Percentiles rank a stretch among this genome's conserved stretches.
Evolutionary conservation across 2,113 vertebrate genomes (phyloP).

Genomic region (Saguinus midas): DNA sequence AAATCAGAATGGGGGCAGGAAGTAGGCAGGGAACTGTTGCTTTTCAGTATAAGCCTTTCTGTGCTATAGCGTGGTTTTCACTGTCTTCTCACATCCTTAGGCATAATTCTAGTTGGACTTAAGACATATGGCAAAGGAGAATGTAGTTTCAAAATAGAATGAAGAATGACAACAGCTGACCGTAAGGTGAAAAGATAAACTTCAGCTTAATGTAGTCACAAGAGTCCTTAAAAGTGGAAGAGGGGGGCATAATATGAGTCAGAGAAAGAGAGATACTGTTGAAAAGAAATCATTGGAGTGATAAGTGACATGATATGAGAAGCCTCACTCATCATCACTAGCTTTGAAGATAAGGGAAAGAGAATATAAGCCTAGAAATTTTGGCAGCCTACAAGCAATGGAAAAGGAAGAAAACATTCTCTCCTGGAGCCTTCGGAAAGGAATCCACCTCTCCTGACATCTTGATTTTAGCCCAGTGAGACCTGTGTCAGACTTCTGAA

Average conservation of each 20-base stretch:
- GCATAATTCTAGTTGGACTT: not conserved
- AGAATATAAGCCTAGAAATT: not conserved
- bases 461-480: not conserved
- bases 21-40: not conserved
- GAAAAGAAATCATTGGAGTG: not conserved
- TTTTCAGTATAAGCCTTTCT: not conserved
- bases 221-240: not conserved
- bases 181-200: not conserved
- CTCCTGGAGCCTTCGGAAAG: not conserved
- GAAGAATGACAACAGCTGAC: not conserved
- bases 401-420: not conserved
- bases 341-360: not conserved
- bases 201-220: not conserved
- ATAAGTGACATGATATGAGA: not conserved
- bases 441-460: not conserved
- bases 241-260: not conserved
- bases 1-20: not conserved
- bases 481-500: not conserved
- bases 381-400: not conserved
- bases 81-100: not conserved
- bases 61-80: not conserved
- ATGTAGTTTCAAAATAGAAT: not conserved
- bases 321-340: not conserved
- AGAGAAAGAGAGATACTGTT: not conserved
- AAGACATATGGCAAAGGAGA: not conserved